Evolutionary conservation across 1,140 invertebrate genomes (phyloP), one percentile per base, ranked within the genome.

Genomic region (Saccostrea echinata): DNA sequence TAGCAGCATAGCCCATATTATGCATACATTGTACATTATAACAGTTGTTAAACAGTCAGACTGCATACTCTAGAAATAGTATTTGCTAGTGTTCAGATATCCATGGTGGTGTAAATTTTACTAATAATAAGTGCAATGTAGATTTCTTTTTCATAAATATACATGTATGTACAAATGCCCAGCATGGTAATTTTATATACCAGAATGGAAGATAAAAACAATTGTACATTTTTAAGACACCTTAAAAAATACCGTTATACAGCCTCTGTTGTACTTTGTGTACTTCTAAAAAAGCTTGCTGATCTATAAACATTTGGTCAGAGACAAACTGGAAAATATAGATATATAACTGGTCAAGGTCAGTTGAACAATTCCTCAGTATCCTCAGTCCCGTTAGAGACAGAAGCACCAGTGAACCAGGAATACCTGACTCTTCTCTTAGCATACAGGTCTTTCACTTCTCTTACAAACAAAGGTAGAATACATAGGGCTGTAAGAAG

Each of bases 401-500:
- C 68, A 18, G 68, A 76, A 6, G 81, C 16, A n/a, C 83, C 85
- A 30, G 35, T 27, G 24, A 55, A 88, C 88, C 85, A 86, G 11
- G 85, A 84, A 64, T 71, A 86, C 11, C 30, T 30, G 27, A 33
- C 18, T 33, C 27, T 76, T 8, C 27, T 76, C 68, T 27, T 35
- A 24, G 71, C 24, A 55, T 16, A 43, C 1, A 80, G 24, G 71
- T 68, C 86, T 84, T 71, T 83, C 43, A 91, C 85, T 82, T 93
- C 93, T 80, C 86, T 85, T 1, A 91, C 35, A 84, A 93, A 90
- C 83, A 93, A 80, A 68, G 93, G 93, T 21, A 92, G 27, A 24
- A 93, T 92, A 85, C 92, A 93, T 1, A 92, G 33, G 80, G 84
- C 87, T 4, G 92, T 92, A 24, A 90, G 57, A 9, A 88, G 57